These are phyloP conservation scores for Troilus luridus DNA, from an alignment of 2,888 invertebrate species.

Conservation along the genomic window DNA sequence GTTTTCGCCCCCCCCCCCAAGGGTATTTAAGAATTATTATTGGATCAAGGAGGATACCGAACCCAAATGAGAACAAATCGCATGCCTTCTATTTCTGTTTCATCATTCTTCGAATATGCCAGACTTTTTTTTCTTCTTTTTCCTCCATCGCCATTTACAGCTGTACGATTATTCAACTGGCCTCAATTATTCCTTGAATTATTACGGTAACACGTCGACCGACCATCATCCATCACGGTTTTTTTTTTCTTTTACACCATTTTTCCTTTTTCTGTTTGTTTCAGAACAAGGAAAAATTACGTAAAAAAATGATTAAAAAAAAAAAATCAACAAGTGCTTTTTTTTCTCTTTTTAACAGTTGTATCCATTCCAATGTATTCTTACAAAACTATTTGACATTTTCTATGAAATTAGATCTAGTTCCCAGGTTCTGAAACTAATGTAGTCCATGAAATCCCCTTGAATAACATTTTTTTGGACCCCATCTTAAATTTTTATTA, in stretches of 20 bases:
- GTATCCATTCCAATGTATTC: too few relatives aligned
- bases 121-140: neutral
- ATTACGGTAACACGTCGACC: neutral
- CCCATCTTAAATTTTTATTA: too few relatives aligned
- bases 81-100: neutral
- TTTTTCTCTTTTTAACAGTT: too few relatives aligned
- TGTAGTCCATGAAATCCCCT: too few relatives aligned
- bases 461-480: too few relatives aligned
- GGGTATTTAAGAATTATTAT: constrained; percentile 47
- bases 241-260: neutral
- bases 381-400: too few relatives aligned
- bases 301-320: too few relatives aligned
- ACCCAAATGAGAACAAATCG: constrained; percentile 32
- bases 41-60: constrained; percentile 3
- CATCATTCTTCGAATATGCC: constrained; percentile 21
- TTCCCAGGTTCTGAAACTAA: too few relatives aligned
- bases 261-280: too few relatives aligned
- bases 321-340: too few relatives aligned
- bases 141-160: neutral
- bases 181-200: neutral
- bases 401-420: too few relatives aligned
- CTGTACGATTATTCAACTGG: neutral
- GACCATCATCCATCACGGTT: neutral
- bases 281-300: too few relatives aligned
- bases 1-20: neutral